Evolutionary conservation across 2,797 vertebrate genomes (phyloP).

Genomic region (Pseudotriccus pelzelni): DNA sequence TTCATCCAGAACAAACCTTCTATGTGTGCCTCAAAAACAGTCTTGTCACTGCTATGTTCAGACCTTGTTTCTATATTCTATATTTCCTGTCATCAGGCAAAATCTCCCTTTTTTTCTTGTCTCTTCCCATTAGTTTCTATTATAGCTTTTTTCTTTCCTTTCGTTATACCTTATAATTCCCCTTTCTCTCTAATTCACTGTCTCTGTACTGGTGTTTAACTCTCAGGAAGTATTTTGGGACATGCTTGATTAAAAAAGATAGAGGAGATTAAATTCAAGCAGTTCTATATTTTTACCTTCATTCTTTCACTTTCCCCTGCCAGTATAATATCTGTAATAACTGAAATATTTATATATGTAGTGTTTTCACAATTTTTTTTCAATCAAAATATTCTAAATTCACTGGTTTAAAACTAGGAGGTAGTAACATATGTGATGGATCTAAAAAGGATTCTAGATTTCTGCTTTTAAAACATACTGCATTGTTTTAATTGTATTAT

Average conservation of each 20-base stretch:
- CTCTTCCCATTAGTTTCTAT: neutral
- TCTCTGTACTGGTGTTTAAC: neutral
- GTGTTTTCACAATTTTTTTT: neutral
- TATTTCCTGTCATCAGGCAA: neutral
- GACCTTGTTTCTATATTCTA: neutral
- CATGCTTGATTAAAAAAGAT: slow-evolving; percentile 6
- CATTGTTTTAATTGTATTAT: neutral
- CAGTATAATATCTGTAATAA: neutral
- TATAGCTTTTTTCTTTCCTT: neutral
- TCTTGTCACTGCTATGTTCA: neutral
- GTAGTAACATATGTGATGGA: neutral
- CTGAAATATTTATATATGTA: neutral
- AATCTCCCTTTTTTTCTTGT: neutral
- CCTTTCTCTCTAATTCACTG: neutral
- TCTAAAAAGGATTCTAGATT: neutral
- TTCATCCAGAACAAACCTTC: neutral
- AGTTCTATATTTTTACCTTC: neutral
- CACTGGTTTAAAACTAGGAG: neutral
- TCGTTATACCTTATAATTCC: neutral
- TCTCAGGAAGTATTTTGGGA: slow-evolving; percentile 1
- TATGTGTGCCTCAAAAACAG: neutral
- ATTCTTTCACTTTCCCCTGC: neutral
- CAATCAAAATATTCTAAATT: neutral
- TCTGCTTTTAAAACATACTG: neutral
- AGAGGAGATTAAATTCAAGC: slow-evolving; percentile 5